Evolutionary conservation across 2,797 vertebrate genomes (phyloP).

Genomic region (Pampus argenteus): DNA sequence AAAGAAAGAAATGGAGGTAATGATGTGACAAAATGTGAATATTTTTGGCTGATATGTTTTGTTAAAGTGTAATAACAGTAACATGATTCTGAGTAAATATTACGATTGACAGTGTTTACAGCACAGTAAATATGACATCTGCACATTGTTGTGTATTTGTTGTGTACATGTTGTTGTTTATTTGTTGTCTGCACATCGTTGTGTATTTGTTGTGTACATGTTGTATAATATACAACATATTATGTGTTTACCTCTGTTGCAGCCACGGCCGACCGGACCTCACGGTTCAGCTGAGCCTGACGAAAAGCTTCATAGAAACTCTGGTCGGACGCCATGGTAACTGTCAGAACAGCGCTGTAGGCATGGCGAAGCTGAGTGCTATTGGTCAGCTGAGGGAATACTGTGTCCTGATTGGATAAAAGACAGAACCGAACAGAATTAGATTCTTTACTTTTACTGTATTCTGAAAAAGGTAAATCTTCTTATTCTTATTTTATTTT

Average conservation of each 20-base stretch:
- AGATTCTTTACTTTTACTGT: not conserved
- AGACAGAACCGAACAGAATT: not conserved
- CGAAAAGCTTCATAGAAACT: constrained; percentile 85
- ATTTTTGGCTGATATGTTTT: too few relatives aligned
- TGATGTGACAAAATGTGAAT: too few relatives aligned
- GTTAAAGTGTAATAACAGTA: too few relatives aligned
- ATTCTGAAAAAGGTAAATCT: not conserved
- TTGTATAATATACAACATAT: too few relatives aligned
- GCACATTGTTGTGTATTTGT: not conserved
- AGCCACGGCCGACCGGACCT: constrained; percentile 62
- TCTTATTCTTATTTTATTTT: too few relatives aligned
- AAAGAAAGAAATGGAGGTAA: too few relatives aligned
- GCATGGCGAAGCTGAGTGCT: constrained; percentile 86
- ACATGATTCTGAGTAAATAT: too few relatives aligned
- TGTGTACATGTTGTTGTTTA: not conserved
- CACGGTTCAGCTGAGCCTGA: constrained; percentile 65
- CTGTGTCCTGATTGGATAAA: constrained; percentile 79
- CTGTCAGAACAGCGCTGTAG: constrained; percentile 89
- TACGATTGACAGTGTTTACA: too few relatives aligned
- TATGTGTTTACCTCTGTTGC: constrained; percentile 61
- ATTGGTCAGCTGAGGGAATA: constrained; percentile 82
- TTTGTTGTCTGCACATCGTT: not conserved
- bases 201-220: not conserved
- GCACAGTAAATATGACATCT: too few relatives aligned
- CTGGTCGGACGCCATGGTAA: constrained; percentile 87